These are phyloP conservation scores for Apostichopus leukothele DNA, from an alignment of 53 echinoderm and acorn worm species.

Conservation along the genomic window DNA sequence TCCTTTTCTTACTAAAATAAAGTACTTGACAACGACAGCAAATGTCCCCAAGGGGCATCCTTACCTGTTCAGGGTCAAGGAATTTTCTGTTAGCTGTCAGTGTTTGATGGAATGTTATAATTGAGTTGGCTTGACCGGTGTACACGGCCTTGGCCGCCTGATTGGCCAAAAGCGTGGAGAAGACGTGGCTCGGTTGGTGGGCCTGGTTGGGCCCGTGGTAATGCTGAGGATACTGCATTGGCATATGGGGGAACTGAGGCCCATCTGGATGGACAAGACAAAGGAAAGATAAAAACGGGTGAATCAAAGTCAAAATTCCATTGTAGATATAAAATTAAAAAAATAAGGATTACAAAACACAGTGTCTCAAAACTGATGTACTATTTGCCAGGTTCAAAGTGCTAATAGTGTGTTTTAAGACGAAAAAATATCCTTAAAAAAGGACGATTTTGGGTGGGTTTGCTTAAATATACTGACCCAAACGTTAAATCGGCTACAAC, in stretches of 20 bases:
- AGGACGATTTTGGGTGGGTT: too few relatives aligned
- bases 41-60: neutral
- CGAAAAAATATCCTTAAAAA: too few relatives aligned
- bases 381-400: too few relatives aligned
- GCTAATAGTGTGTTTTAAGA: too few relatives aligned
- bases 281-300: neutral
- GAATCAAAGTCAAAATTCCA: too few relatives aligned
- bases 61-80: conserved; percentile 86
- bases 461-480: too few relatives aligned
- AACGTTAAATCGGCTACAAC: too few relatives aligned
- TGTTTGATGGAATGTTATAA: conserved; percentile 83
- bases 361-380: too few relatives aligned
- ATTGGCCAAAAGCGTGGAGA: conserved; percentile 94
- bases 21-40: too few relatives aligned
- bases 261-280: conserved; percentile 47
- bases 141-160: conserved; percentile 90
- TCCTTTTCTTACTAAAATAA: too few relatives aligned
- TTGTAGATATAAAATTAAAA: too few relatives aligned
- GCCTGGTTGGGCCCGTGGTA: conserved; percentile 39
- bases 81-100: conserved; percentile 78
- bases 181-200: conserved; percentile 57
- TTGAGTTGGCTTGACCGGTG: conserved; percentile 91
- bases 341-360: too few relatives aligned
- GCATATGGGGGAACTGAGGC: conserved; percentile 52
- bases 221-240: conserved; percentile 51